phyloP scores from a whole-genome alignment of 2,888 invertebrate species.

The Aleiodes testaceus region DNA sequence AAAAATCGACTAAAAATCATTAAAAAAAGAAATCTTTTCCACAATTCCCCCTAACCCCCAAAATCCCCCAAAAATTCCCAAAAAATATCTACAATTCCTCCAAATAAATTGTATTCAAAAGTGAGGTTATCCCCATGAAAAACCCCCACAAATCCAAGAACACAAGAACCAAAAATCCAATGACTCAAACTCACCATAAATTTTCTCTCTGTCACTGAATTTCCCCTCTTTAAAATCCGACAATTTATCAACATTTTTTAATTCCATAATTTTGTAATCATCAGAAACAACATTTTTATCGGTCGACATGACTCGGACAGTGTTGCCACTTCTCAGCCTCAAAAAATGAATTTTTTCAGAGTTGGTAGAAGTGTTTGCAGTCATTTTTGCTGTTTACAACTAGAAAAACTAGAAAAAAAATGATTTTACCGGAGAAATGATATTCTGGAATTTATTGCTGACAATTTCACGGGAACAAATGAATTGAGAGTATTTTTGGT shows the following conservation, averaged over 20 bases:
- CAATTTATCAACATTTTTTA: conserved; percentile 46
- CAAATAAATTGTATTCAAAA: background rate
- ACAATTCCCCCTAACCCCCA: too few relatives aligned
- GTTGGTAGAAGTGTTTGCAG: background rate
- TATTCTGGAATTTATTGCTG: background rate
- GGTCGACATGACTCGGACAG: conserved; percentile 50
- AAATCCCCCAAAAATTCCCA: too few relatives aligned
- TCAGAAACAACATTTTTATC: conserved; percentile 47
- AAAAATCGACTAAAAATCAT: too few relatives aligned
- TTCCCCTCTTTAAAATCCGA: conserved; percentile 43
- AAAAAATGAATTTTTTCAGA: background rate
- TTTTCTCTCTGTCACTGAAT: conserved; percentile 54
- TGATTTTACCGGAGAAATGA: background rate
- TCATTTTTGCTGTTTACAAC: background rate
- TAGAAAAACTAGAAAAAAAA: background rate
- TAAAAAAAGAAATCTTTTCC: too few relatives aligned
- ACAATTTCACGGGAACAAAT: conserved; percentile 3
- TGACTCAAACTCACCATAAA: conserved; percentile 58
- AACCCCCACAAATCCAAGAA: background rate
- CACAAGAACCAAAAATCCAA: conserved; percentile 6
- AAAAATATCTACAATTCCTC: too few relatives aligned
- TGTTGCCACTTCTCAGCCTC: background rate
- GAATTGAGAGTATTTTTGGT: background rate
- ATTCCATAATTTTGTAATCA: conserved; percentile 43
- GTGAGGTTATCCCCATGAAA: conserved; percentile 26